Evolutionary conservation across 2,888 invertebrate genomes (phyloP), one percentile per base, ranked within the genome.

Genomic region (Pristionchus maxplancki): DNA sequence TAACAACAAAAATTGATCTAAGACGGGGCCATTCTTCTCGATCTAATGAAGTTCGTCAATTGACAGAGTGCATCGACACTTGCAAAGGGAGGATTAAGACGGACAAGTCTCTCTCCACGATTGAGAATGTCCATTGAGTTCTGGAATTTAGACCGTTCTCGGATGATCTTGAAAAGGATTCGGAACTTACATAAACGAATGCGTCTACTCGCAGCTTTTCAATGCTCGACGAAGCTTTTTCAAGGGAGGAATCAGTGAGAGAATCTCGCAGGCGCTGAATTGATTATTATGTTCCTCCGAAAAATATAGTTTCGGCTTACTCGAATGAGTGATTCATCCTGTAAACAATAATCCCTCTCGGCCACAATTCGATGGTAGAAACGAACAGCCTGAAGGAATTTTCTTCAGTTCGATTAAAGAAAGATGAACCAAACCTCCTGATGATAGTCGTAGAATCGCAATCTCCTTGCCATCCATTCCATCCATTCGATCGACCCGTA

Each of bases 401-500:
- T 31, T 34, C 15, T 13, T 67, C 31, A 67, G 31, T 1, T 64
- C 37, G 9, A 74, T 40, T 37, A 6, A 8, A 24, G 28, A 1
- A 48, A 11, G 15, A 28, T 44, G 28, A 78, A 34, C 5, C 20
- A 28, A 1, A 78, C 78, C 40, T 78, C 78, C 17, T 31, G 44
- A 78, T 78, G 9, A 40, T 78, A 78, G 11, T 78, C 44, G 13
- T 11, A 28, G 48, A n/a, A 78, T 40, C n/a, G 44, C 28, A 78
- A 17, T 78, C 78, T 44, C 13, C 28, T 44, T 4, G 44, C 78
- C 44, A 78, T 44, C 78, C 78, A 78, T 40, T 78, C 78, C 44
- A 48, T 78, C 78, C 78, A 78, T 28, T 78, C 78, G 28, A 40
- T 20, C 9, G 78, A 44, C 28, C 78, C 78, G 13, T 78, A 78